phyloP scores from a whole-genome alignment of 2,797 vertebrate genomes.

The Alfaro cultratus region DNA sequence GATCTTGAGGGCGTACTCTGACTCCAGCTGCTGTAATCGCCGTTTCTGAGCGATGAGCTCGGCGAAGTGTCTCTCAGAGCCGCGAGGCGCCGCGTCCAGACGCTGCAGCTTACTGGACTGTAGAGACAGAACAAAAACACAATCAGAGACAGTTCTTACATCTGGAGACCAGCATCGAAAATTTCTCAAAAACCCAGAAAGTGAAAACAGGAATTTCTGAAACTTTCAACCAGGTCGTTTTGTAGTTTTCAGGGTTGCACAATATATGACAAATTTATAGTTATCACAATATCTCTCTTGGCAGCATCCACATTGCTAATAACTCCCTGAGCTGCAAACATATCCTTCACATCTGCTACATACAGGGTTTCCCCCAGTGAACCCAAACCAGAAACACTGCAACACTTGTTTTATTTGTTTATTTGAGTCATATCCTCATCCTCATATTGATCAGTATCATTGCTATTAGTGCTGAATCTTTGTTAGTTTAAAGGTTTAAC shows the following conservation, averaged over 20 bases:
- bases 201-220: background rate
- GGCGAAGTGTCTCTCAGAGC: slow-evolving; percentile 87
- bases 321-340: background rate
- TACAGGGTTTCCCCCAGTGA: background rate
- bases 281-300: background rate
- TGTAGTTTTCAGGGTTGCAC: background rate
- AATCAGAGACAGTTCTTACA: background rate
- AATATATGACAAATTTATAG: background rate
- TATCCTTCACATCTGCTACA: too few species aligned
- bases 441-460: background rate
- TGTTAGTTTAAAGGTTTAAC: background rate
- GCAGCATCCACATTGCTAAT: background rate
- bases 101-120: slow-evolving; percentile 88
- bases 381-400: background rate
- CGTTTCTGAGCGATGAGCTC: slow-evolving; percentile 93
- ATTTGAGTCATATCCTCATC: background rate
- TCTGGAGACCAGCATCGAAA: background rate
- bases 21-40: slow-evolving; percentile 91
- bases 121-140: background rate
- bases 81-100: slow-evolving; percentile 75
- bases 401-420: background rate
- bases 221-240: background rate
- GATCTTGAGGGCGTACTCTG: slow-evolving; percentile 95
- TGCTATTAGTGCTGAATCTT: background rate
- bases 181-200: background rate